A percentile compares a stretch with the other conserved stretches of the same genome.
Conservation (phyloP, 2,113 vertebrate species). For the Phocoena phocoena region DNA sequence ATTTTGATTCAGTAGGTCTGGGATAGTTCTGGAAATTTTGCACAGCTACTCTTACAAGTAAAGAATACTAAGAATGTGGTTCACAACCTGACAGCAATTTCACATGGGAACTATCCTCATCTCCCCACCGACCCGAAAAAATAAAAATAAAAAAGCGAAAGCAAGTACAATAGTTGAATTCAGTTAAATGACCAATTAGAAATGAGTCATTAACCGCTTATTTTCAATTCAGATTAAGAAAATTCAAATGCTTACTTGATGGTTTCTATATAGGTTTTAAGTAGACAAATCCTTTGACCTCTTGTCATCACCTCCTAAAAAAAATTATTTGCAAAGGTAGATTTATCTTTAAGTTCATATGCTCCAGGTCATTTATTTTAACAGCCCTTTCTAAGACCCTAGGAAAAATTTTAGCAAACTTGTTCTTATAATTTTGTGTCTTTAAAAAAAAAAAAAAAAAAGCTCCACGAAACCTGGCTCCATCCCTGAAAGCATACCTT, state of each 20-base stretch:
- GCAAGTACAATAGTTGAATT: not conserved
- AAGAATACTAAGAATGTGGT: not conserved
- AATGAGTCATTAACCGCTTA: not conserved
- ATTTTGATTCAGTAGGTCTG: not conserved
- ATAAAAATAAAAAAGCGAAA: not conserved
- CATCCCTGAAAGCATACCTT: not conserved
- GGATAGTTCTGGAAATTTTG: not conserved
- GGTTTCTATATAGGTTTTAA: not conserved
- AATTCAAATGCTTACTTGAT: not conserved
- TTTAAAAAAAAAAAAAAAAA: not conserved
- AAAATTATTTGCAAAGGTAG: not conserved
- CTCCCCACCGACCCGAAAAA: too few relatives aligned
- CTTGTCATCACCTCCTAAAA: not conserved
- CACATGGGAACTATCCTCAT: not conserved
- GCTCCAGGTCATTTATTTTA: not conserved
- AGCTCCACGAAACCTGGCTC: not conserved
- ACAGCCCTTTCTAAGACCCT: not conserved
- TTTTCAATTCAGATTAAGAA: constrained; percentile 18
- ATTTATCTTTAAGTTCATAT: not conserved
- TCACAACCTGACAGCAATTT: not conserved
- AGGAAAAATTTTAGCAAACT: not conserved
- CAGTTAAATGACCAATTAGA: not conserved
- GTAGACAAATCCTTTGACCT: not conserved
- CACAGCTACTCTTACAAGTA: not conserved
- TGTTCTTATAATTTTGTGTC: not conserved